A percentile compares a stretch with the other conserved stretches of the same genome.
phyloP scores from a whole-genome alignment of 2,113 vertebrate genomes.

The Scopus umbretta region DNA sequence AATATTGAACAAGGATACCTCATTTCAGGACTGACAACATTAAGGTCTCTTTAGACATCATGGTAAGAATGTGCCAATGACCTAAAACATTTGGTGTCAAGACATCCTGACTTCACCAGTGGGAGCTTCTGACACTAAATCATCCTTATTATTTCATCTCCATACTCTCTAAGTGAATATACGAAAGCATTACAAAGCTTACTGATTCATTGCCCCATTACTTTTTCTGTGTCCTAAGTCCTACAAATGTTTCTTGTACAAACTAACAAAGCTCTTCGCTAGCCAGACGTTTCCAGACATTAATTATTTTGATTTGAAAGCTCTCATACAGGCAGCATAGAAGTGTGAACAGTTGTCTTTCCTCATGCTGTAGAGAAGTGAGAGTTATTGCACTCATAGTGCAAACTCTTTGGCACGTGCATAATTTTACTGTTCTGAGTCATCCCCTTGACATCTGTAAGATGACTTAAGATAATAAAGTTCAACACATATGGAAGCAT shows the following conservation, averaged over 20 bases:
- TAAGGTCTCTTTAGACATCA: not conserved
- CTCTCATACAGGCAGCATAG: not conserved
- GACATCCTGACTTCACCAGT: not conserved
- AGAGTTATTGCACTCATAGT: not conserved
- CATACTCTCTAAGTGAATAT: not conserved
- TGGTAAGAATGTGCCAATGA: not conserved
- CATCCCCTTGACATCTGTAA: not conserved
- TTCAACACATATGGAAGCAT: not conserved
- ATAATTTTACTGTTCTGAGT: slow-evolving; percentile 16
- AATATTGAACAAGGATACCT: not conserved
- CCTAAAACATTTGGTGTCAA: not conserved
- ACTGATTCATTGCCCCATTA: not conserved
- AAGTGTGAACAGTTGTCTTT: not conserved
- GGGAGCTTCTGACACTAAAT: not conserved
- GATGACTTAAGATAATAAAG: not conserved
- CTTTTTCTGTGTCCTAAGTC: not conserved
- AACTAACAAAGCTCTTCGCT: not conserved
- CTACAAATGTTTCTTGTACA: not conserved
- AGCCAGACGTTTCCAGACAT: not conserved
- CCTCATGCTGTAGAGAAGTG: not conserved
- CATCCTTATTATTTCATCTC: not conserved
- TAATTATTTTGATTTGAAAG: slow-evolving; percentile 20
- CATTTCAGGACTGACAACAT: not conserved
- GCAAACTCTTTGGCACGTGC: not conserved
- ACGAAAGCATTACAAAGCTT: not conserved